Evolutionary conservation across 2,888 invertebrate species (phyloP), one percentile per base, ranked within the genome.

Genomic region (Cotesia congregata): DNA sequence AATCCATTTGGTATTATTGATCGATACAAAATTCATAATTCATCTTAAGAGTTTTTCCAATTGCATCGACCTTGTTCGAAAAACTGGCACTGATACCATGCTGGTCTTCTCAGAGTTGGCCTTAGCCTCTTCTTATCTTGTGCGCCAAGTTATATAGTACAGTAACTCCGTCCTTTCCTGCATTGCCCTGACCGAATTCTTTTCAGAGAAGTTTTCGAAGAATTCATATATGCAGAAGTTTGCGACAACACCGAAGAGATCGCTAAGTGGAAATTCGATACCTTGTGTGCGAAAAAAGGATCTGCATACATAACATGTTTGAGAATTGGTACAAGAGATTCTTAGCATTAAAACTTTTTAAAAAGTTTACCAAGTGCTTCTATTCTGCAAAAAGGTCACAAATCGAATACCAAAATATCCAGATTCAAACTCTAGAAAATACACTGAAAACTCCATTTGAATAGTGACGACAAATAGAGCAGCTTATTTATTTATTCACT

Each of bases 381-480:
- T 12, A 12, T 50, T 50, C 9, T 12, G 50, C 9, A 50, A 50
- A 50, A 50, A 12, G 50, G 50, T 50, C 50, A 50, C 50, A 50
- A 50, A 50, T 50, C 50, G 50, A 50, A 50, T 50, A 30, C 30
- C 30, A 50, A 50, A 50, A 50, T 30, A 30, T 30, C 30, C 30
- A 30, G 30, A 30, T 30, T 3, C 30, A 40, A 61, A 59, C 68
- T 72, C 60, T 76, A 74, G 67, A 77, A 67, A 72, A 62, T 76
- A 77, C 77, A 75, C 67, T 72, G 15, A 77, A 78, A 80, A 65
- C 72, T 78, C 6, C 73, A 64, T 76, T 77, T 68, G 67, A 71
- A 40, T 67, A 40, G 40, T 62, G 30, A 40, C 20, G 40, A 50
- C 50, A 50, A 50, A 50, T 50, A 50, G 50, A 68, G 40, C 50